Evolutionary conservation across 2,113 vertebrate species (phyloP).

Genomic region (Burhinus oedicnemus): DNA sequence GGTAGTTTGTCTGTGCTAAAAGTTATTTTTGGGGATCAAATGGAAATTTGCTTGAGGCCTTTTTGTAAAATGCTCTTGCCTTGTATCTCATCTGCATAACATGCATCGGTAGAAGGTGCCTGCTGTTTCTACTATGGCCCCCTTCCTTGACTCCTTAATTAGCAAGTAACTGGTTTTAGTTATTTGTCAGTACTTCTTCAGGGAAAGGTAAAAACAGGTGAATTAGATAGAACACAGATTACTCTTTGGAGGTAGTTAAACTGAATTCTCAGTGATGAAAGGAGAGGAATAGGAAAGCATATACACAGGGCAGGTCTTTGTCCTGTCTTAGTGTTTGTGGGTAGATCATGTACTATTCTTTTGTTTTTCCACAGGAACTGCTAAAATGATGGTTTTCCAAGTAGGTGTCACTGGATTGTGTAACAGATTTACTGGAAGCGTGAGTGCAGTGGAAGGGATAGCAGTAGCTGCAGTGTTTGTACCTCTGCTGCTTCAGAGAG

Average conservation of each 20-base stretch:
- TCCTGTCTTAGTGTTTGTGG: background rate
- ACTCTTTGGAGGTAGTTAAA: background rate
- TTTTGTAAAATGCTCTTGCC: background rate
- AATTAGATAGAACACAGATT: background rate
- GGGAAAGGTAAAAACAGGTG: background rate
- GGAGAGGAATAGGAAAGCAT: background rate
- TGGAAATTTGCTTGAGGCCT: conserved; percentile 10
- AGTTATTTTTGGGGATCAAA: background rate
- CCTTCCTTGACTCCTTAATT: background rate
- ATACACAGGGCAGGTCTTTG: background rate
- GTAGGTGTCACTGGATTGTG: background rate
- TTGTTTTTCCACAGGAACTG: background rate
- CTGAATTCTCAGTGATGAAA: background rate
- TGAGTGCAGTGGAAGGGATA: background rate
- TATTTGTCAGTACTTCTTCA: background rate
- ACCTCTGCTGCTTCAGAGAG: background rate
- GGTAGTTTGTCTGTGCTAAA: background rate
- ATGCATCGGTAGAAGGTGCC: background rate
- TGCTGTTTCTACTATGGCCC: background rate
- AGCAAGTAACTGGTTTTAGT: background rate
- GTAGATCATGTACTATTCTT: background rate
- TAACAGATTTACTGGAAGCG: background rate
- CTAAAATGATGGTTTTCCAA: background rate
- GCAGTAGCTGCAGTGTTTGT: background rate
- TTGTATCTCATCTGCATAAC: background rate